phyloP scores from a whole-genome alignment of 2,888 invertebrate species.

The Julus scanicus region DNA sequence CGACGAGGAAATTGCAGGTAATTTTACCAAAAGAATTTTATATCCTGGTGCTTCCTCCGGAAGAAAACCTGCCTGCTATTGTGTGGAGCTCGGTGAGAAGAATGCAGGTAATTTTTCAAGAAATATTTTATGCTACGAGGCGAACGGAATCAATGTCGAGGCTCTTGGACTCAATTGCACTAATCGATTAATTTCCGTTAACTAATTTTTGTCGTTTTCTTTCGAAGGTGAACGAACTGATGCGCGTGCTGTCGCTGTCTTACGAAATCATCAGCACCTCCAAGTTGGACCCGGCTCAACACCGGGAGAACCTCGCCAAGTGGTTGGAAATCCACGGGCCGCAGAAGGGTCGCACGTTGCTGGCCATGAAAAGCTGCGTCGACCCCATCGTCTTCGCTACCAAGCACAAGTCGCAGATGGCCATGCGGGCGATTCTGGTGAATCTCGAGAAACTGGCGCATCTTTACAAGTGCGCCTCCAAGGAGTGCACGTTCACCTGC shows the following conservation, averaged over 20 bases:
- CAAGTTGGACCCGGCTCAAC: not conserved
- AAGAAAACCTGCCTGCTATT: too few species aligned
- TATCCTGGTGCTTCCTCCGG: too few species aligned
- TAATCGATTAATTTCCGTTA: too few species aligned
- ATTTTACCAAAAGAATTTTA: not conserved
- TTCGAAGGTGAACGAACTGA: not conserved
- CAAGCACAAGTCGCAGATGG: not conserved
- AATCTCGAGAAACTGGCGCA: not conserved
- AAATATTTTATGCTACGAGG: too few species aligned
- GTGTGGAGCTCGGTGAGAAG: too few species aligned
- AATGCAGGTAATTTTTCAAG: too few species aligned
- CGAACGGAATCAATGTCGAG: too few species aligned
- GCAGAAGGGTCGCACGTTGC: not conserved
- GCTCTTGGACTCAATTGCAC: too few species aligned
- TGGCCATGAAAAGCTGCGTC: not conserved
- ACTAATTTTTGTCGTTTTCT: not conserved
- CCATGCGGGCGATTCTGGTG: not conserved
- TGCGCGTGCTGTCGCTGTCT: not conserved
- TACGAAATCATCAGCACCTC: not conserved
- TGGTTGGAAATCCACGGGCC: not conserved
- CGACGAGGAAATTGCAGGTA: not conserved
- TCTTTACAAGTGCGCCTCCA: constrained; percentile 53
- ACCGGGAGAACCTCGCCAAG: not conserved
- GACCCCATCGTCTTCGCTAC: not conserved
- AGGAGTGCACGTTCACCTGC: constrained; percentile 47